Base-by-base conservation (phyloP, 2,888 invertebrate species). In the Ichneumon xanthorius region DNA sequence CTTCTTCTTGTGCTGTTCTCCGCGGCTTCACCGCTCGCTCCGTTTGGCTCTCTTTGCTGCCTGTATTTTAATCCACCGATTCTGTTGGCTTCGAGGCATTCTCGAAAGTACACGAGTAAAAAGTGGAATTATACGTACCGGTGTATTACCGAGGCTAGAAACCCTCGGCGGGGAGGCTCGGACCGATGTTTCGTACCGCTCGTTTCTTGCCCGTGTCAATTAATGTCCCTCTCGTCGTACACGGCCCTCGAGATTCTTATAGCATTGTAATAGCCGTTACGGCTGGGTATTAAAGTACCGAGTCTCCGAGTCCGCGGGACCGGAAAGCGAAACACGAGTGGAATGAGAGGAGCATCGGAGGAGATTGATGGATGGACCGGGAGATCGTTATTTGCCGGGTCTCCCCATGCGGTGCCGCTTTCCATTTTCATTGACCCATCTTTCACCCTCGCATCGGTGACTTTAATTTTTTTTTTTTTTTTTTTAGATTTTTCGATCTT, bases 151-250 rank as follows among this genome's bases (percentile, higher is more conserved):
- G 45, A 45, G 14, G 45, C 26, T 58, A 14, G 26, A 22, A 26
- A 14, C 11, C 22, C 58, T 58, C 61, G n/a, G n/a, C 30, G 33
- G 6, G 37, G 50, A 63, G 37, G 63, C 22, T 11, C 9, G 48
- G 63, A 79, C 85, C 72, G 45, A 45, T 45, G 81, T 82, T 88
- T 88, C 87, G 85, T 87, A 87, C 84, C 63, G 81, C 85, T 84
- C 83, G 80, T 87, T 87, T 87, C 88, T 86, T 87, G 87, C 89
- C 89, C 91, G 92, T 92, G 93, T 93, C 93, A 93, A 93, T 93
- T 93, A 93, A 93, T 93, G 93, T 93, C 93, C 90, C 89, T 89
- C 88, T 89, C 88, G 87, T 88, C 89, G 89, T 84, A 48, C 70
- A 9, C 6, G 40, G 61, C 30, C 48, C 33, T 45, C 45, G 45